Conservation (phyloP, 2,797 vertebrate species). For the Phataginus tricuspis region DNA sequence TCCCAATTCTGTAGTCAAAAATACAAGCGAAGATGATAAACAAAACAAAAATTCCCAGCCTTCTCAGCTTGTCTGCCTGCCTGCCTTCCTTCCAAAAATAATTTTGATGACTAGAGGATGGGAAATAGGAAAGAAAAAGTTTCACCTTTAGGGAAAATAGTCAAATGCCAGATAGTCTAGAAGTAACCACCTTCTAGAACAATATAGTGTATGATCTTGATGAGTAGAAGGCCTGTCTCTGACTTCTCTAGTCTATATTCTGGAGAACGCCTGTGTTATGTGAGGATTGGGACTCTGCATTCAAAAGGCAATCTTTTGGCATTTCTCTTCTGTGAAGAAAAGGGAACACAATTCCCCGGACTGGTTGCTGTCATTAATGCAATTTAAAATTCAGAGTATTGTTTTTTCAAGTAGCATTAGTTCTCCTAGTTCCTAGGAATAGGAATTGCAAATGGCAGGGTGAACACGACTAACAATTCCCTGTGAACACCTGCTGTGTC, state of each 20-base stretch:
- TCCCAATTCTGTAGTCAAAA: background rate
- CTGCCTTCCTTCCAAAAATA: background rate
- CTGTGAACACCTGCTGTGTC: background rate
- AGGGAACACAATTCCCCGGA: background rate
- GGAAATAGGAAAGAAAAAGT: background rate
- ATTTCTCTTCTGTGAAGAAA: background rate
- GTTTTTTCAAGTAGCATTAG: background rate
- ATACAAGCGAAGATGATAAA: background rate
- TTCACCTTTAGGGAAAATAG: background rate
- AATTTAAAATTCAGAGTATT: background rate
- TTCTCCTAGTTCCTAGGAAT: background rate
- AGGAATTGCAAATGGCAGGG: background rate
- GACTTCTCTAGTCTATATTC: background rate
- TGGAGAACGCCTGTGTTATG: background rate
- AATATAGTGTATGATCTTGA: background rate
- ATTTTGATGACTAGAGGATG: background rate
- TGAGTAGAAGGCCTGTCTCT: background rate
- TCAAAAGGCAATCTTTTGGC: background rate
- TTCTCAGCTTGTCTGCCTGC: background rate
- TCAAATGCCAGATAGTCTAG: background rate
- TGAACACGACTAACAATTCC: background rate
- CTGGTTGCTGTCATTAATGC: background rate
- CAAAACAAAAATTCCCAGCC: background rate
- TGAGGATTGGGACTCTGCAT: background rate
- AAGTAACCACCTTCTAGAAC: no score